Conservation (phyloP, 2,113 vertebrate genomes). For the Macroglossus sobrinus region DNA sequence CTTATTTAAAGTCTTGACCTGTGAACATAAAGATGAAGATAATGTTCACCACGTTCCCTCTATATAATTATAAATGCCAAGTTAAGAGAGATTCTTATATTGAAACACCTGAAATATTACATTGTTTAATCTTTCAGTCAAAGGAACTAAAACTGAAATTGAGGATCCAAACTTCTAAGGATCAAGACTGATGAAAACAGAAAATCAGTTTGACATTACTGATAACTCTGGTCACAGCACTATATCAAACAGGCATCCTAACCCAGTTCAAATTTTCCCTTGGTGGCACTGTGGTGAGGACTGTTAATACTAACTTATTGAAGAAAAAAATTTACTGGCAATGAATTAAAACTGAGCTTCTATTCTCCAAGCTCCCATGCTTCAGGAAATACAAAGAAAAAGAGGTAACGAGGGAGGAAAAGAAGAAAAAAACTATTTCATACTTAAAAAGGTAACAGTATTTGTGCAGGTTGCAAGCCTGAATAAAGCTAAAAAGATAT, state of each 20-base stretch:
- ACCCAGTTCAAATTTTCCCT: not conserved
- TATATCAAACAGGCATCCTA: not conserved
- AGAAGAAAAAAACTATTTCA: not conserved
- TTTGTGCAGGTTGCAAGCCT: not conserved
- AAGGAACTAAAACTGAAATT: not conserved
- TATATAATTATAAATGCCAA: not conserved
- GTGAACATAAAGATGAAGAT: not conserved
- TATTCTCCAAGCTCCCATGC: not conserved
- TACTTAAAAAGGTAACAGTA: not conserved
- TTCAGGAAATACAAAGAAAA: not conserved
- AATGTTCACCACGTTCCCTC: not conserved
- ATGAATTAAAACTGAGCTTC: not conserved
- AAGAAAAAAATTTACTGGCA: not conserved
- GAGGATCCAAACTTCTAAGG: not conserved
- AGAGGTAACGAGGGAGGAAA: not conserved
- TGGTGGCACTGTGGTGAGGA: not conserved
- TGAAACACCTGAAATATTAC: not conserved
- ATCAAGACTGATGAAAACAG: not conserved
- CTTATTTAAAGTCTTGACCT: not conserved
- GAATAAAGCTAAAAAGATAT: not conserved
- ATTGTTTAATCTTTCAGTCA: not conserved
- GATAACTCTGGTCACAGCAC: not conserved
- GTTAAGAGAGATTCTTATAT: not conserved
- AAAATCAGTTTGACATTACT: constrained; percentile 9
- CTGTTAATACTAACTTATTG: not conserved